A percentile compares a stretch with the other conserved stretches of the same genome.
Evolutionary conservation across 2,888 invertebrate species (phyloP).

Genomic region (Trilocha varians): DNA sequence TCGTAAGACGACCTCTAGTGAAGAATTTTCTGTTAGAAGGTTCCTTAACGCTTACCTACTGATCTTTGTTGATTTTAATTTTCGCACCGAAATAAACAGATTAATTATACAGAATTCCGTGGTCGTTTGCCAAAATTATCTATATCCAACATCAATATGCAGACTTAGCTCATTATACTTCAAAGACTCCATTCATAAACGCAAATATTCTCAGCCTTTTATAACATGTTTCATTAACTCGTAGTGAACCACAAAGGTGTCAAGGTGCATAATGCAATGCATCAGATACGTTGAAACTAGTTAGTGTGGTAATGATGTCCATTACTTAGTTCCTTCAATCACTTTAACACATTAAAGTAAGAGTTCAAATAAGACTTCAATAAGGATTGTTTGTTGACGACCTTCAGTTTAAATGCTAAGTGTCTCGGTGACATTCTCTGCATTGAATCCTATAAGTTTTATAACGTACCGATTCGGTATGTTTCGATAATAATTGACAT

Average conservation of each 20-base stretch:
- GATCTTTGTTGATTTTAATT: too few species aligned
- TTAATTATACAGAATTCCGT: too few species aligned
- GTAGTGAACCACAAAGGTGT: slow-evolving; percentile 30
- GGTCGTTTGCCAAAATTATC: too few species aligned
- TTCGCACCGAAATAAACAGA: too few species aligned
- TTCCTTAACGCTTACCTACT: too few species aligned
- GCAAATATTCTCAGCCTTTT: background rate
- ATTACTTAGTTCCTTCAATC: slow-evolving; percentile 4
- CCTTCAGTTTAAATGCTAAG: slow-evolving; percentile 42
- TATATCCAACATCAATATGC: too few species aligned
- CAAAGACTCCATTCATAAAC: background rate
- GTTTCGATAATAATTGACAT: background rate
- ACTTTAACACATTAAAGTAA: background rate
- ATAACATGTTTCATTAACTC: slow-evolving; percentile 3
- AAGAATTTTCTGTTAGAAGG: too few species aligned
- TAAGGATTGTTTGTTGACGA: slow-evolving; percentile 20
- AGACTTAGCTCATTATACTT: too few species aligned
- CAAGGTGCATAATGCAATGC: slow-evolving; percentile 45
- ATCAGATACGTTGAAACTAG: slow-evolving; percentile 13
- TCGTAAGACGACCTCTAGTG: too few species aligned
- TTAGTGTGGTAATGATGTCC: slow-evolving; percentile 5
- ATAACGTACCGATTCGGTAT: slow-evolving; percentile 10
- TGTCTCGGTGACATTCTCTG: slow-evolving; percentile 46
- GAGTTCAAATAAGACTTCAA: background rate
- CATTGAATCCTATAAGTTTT: slow-evolving; percentile 28